Conservation (phyloP, 2,888 invertebrate genomes). For the Beris chalybata region DNA sequence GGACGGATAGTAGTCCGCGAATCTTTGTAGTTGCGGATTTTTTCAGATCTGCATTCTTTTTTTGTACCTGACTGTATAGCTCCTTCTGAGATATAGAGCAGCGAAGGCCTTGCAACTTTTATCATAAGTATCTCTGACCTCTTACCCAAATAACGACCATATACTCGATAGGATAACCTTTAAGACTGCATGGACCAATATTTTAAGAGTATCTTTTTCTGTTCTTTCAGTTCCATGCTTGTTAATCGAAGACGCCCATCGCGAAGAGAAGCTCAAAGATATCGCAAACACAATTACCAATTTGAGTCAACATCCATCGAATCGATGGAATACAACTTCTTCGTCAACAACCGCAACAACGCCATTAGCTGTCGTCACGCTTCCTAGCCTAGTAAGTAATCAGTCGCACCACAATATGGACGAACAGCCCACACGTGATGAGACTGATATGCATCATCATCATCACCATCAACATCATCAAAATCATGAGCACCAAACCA, state of each 20-base stretch:
- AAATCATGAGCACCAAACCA: constrained; percentile 10
- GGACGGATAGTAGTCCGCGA: background rate
- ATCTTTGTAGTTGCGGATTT: too few relatives aligned
- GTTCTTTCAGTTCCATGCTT: constrained; percentile 48
- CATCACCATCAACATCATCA: constrained; percentile 19
- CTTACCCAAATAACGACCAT: too few relatives aligned
- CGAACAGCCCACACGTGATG: constrained; percentile 54
- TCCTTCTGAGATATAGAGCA: too few relatives aligned
- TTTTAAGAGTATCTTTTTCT: background rate
- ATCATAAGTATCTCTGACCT: too few relatives aligned
- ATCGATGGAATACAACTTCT: constrained; percentile 55
- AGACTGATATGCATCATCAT: constrained; percentile 49
- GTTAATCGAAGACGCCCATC: constrained; percentile 57
- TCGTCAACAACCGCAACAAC: constrained; percentile 48
- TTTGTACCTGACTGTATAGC: too few relatives aligned
- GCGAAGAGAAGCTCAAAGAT: constrained; percentile 76
- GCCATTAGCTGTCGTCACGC: background rate
- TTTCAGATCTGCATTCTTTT: too few relatives aligned
- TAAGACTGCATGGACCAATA: background rate
- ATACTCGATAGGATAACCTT: too few relatives aligned
- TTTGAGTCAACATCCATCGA: constrained; percentile 58
- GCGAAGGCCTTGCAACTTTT: too few relatives aligned
- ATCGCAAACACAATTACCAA: constrained; percentile 81
- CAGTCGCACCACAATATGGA: constrained; percentile 36
- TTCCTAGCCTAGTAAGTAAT: constrained; percentile 20